Evolutionary conservation across 2,113 vertebrate species (phyloP).

Genomic region (Telmatochromis sp.): DNA sequence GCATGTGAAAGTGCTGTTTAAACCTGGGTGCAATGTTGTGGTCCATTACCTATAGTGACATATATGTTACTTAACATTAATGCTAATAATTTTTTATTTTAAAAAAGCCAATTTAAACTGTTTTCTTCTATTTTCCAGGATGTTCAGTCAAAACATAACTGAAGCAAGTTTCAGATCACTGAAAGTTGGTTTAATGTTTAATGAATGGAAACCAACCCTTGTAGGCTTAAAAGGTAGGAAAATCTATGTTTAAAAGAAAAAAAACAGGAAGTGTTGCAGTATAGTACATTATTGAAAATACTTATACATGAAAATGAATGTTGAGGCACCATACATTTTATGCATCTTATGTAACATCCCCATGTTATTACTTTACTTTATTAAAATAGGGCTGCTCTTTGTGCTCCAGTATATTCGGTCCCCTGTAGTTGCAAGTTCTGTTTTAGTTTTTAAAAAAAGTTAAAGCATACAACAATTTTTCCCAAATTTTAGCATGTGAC

Average conservation of each 20-base stretch:
- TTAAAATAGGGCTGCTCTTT: neutral
- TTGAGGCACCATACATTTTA: neutral
- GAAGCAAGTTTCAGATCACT: neutral
- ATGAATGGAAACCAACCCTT: neutral
- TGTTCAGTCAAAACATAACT: neutral
- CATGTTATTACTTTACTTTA: neutral
- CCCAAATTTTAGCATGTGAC: neutral
- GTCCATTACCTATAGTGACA: neutral
- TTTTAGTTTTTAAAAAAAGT: rapidly evolving
- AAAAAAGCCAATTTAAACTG: neutral
- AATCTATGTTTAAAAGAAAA: neutral
- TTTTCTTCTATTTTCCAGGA: neutral
- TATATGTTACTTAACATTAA: neutral
- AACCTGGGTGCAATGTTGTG: neutral
- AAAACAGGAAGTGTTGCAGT: neutral
- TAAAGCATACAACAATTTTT: neutral
- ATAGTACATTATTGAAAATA: neutral
- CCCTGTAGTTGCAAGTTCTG: neutral
- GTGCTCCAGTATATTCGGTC: neutral
- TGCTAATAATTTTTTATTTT: neutral
- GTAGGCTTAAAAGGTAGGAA: neutral
- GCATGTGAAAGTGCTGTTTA: neutral
- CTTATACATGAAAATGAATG: neutral
- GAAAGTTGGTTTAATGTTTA: neutral
- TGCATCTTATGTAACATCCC: neutral